Percentiles rank a stretch among this genome's conserved stretches.
Conservation (phyloP, 2,113 vertebrate species). For the Phalacrocorax carbo region DNA sequence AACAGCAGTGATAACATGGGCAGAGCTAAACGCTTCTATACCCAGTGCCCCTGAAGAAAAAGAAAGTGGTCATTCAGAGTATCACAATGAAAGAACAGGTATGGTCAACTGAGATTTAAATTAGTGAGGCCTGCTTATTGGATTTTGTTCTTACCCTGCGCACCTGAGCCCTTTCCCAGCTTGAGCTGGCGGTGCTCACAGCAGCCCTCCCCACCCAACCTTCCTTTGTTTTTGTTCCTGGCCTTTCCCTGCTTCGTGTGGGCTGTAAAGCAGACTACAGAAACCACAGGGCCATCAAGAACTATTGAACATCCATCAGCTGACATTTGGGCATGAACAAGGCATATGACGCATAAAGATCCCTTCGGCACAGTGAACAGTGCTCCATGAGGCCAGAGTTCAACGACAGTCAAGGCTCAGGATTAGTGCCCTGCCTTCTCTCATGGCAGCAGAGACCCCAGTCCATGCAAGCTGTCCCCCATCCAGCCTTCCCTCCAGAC, state of each 20-base stretch:
- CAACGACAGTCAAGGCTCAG: neutral
- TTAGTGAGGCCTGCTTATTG: neutral
- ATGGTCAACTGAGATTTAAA: neutral
- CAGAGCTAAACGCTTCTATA: neutral
- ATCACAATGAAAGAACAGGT: neutral
- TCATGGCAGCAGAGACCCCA: neutral
- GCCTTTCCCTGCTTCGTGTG: neutral
- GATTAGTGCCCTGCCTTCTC: accelerated
- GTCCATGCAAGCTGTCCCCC: neutral
- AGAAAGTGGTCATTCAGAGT: neutral
- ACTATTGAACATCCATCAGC: neutral
- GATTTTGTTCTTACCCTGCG: neutral
- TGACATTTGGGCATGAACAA: neutral
- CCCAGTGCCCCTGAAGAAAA: neutral
- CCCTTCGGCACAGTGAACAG: neutral
- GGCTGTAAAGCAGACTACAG: neutral
- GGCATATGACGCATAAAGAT: neutral
- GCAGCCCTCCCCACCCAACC: neutral
- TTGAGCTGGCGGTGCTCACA: neutral
- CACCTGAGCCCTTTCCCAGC: neutral
- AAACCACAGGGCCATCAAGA: neutral
- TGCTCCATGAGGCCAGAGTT: neutral
- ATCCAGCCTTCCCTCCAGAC: neutral
- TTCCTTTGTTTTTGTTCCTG: neutral
- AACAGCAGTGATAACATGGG: neutral